phyloP scores from a whole-genome alignment of 2,888 invertebrate genomes.

The Tinea semifulvella region DNA sequence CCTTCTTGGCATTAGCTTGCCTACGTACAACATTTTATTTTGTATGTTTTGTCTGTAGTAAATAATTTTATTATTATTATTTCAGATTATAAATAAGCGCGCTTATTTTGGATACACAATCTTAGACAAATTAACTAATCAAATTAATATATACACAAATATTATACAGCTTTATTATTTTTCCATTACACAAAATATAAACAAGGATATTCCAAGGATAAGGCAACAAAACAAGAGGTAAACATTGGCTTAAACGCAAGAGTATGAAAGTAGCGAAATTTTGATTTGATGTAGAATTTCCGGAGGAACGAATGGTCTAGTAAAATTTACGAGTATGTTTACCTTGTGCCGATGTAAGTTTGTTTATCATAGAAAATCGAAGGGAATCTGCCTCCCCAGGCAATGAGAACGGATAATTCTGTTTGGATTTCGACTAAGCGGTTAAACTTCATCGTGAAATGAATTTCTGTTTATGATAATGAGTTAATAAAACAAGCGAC shows the following conservation, averaged over 20 bases:
- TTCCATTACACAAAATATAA: too few relatives aligned
- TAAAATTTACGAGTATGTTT: constrained; percentile 58
- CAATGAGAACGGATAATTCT: constrained; percentile 47
- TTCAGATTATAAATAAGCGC: too few relatives aligned
- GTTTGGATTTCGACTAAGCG: constrained; percentile 37
- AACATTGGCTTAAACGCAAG: constrained; percentile 22
- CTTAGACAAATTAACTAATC: too few relatives aligned
- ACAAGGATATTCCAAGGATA: constrained; percentile 9
- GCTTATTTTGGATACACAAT: too few relatives aligned
- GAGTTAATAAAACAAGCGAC: constrained; percentile 33
- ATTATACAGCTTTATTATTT: too few relatives aligned
- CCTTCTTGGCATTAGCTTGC: too few relatives aligned
- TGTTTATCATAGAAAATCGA: constrained; percentile 53
- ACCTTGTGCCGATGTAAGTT: constrained; percentile 48
- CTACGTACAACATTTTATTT: too few relatives aligned
- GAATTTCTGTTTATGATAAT: constrained; percentile 38
- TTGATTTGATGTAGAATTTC: constrained; percentile 44
- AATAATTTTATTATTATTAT: too few relatives aligned
- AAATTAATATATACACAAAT: too few relatives aligned
- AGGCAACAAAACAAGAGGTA: constrained; percentile 12
- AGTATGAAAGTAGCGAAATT: constrained; percentile 29
- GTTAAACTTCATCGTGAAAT: constrained; percentile 40
- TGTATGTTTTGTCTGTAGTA: too few relatives aligned
- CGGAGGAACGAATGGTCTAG: constrained; percentile 35
- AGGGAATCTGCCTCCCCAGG: constrained; percentile 38